A percentile compares a stretch with the other conserved stretches of the same genome.
These are phyloP conservation scores for Nephila pilipes DNA, from an alignment of 1,140 invertebrate genomes.

Conservation along the genomic window DNA sequence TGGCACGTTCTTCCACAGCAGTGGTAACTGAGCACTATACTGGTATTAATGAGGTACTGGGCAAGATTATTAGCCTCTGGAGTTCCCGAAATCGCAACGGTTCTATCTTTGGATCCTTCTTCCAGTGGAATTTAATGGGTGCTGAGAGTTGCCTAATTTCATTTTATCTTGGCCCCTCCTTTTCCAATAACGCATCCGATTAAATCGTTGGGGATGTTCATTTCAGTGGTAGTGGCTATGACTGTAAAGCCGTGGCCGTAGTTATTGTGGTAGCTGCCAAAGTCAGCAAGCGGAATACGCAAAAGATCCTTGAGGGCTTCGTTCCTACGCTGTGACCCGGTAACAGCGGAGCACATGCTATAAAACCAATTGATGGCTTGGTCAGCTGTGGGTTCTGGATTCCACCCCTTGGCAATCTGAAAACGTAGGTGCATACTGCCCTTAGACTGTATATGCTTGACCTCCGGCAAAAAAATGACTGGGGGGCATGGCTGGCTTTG, in stretches of 20 bases:
- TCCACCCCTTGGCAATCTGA: conserved; percentile 84
- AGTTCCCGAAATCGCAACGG: conserved; percentile 97
- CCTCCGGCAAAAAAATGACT: conserved; percentile 96
- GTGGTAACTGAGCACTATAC: no score
- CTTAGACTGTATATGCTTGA: conserved; percentile 97
- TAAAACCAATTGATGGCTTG: conserved; percentile 80
- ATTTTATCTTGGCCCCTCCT: conserved; percentile 98
- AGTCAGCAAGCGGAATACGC: conserved; percentile 83
- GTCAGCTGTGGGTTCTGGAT: conserved; percentile 78
- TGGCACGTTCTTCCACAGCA: no score
- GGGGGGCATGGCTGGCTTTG: conserved; percentile 91
- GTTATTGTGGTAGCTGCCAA: conserved; percentile 86
- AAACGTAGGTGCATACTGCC: conserved; percentile 96
- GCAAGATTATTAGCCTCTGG: conserved; percentile 97
- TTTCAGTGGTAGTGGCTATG: conserved; percentile 95
- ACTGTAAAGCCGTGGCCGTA: conserved; percentile 73
- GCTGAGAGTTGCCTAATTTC: conserved; percentile 99
- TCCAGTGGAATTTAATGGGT: conserved; percentile 99
- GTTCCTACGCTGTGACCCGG: conserved; percentile 79
- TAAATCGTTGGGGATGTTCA: conserved; percentile 99
- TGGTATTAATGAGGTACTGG: conserved; percentile 99
- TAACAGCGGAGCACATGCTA: conserved; percentile 80
- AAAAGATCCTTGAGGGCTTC: conserved; percentile 78
- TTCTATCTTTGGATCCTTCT: conserved; percentile 96
- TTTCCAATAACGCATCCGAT: conserved; percentile 99